Evolutionary conservation across 2,888 invertebrate species (phyloP), one percentile per base, ranked within the genome.

Genomic region (Lasiommata megera): DNA sequence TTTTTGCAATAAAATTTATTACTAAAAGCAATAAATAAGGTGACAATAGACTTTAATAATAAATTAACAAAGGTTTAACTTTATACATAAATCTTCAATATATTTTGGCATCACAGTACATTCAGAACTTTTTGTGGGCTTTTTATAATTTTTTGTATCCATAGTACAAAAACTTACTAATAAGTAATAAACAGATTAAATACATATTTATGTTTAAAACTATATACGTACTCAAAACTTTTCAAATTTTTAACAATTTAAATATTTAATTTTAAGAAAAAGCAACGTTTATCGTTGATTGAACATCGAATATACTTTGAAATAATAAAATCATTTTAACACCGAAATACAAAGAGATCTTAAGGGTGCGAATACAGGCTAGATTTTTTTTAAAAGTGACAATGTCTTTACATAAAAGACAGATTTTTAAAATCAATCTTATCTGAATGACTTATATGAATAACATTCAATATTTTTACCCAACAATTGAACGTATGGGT

Each of bases 1-100:
- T 37, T 59, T 69, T 71, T 62, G 72, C 73, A 76, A 79, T 79
- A 74, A 73, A 70, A 79, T 83, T 83, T 82, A 83, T 87, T 86
- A 83, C 81, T 85, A 87, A 81, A 89, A 88, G 88, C 88, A 85
- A 88, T 88, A 87, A 88, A 87, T 88, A 85, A 77, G 82, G 82
- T 79, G 80, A 84, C 82, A 80, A 80, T 89, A 89, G 80, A 89
- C 86, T 88, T 79, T 88, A 86, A 82, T 67, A 79, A 84, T 84
- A 84, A 85, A 84, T 81, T 83, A 89, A 89, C 88, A 84, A 82
- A 88, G 82, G 62, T 68, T 76, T 74, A 81, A 84, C 79, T 77
- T 83, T 82, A 77, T 74, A 79, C 71, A 77, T 76, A 79, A 46
- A 46, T 46, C 46, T 75, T 79, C 69, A 76, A 82, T 76, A 78